Conservation (phyloP, 2,888 invertebrate species). For the Amphipyra berbera region DNA sequence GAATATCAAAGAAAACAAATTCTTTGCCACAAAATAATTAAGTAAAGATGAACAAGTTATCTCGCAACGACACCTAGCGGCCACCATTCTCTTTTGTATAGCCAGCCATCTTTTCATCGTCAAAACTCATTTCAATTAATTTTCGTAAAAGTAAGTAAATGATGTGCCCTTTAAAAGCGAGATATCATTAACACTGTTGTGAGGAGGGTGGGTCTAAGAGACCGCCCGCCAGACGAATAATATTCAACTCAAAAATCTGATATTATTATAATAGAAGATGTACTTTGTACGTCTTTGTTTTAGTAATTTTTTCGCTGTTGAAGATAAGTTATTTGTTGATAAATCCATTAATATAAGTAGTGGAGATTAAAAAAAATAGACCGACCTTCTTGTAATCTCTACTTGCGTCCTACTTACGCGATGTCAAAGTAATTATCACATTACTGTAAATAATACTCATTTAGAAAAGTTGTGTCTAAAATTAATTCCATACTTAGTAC, state of each 20-base stretch:
- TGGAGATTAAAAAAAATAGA: too few relatives aligned
- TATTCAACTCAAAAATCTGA: constrained; percentile 32
- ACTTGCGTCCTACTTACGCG: too few relatives aligned
- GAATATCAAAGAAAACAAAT: constrained; percentile 84
- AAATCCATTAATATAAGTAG: too few relatives aligned
- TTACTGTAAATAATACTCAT: neutral
- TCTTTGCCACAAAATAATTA: constrained; percentile 87
- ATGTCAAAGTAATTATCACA: too few relatives aligned
- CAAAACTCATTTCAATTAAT: constrained; percentile 90
- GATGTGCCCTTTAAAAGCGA: constrained; percentile 88
- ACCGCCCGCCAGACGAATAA: constrained; percentile 40
- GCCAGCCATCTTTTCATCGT: constrained; percentile 87
- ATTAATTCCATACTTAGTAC: too few relatives aligned
- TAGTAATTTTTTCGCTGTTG: neutral
- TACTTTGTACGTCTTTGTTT: constrained; percentile 6
- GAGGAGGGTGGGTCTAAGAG: constrained; percentile 60
- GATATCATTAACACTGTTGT: constrained; percentile 88
- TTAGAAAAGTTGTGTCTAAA: neutral
- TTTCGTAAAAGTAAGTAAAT: constrained; percentile 89
- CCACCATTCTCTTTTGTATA: constrained; percentile 84
- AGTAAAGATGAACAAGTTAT: constrained; percentile 88
- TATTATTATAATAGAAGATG: constrained; percentile 9
- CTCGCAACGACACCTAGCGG: constrained; percentile 87
- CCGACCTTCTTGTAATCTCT: too few relatives aligned
- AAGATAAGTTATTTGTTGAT: too few relatives aligned